Evolutionary conservation across 2,797 vertebrate species (phyloP).

Genomic region (Muscicapa striata): DNA sequence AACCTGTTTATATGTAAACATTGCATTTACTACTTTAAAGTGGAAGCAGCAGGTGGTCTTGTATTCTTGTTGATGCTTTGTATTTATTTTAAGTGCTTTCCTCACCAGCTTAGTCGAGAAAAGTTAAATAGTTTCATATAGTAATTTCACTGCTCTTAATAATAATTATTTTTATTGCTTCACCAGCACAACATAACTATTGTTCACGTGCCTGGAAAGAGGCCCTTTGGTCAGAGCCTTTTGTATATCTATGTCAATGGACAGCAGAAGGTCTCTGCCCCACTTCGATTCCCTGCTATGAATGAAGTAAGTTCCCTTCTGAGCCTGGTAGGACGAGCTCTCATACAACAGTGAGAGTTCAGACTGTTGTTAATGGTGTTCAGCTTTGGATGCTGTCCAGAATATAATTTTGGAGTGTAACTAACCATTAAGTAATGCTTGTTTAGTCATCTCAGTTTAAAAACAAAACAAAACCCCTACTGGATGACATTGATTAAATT

Average conservation of each 20-base stretch:
- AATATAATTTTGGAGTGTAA: neutral
- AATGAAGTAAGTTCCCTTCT: conserved; percentile 86
- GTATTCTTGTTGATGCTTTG: neutral
- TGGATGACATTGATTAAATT: neutral
- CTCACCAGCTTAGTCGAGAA: neutral
- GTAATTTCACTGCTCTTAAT: neutral
- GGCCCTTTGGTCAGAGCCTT: conserved; percentile 95
- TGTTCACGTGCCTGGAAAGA: conserved; percentile 94
- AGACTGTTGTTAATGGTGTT: neutral
- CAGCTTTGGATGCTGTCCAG: neutral
- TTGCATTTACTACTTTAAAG: neutral
- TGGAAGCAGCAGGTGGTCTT: neutral
- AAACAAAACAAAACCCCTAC: neutral
- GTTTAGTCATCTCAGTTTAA: neutral
- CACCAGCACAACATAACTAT: conserved; percentile 91
- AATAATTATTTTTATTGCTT: conserved; percentile 46
- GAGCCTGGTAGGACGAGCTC: neutral
- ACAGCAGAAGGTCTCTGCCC: conserved; percentile 92
- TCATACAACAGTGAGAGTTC: neutral
- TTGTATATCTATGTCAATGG: conserved; percentile 96
- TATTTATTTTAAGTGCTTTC: neutral
- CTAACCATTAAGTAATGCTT: neutral
- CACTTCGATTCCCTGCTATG: conserved; percentile 92
- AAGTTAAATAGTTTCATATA: neutral
- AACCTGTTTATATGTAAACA: neutral